phyloP scores from a whole-genome alignment of 2,113 vertebrate genomes.

The Porphyrio hochstetteri region DNA sequence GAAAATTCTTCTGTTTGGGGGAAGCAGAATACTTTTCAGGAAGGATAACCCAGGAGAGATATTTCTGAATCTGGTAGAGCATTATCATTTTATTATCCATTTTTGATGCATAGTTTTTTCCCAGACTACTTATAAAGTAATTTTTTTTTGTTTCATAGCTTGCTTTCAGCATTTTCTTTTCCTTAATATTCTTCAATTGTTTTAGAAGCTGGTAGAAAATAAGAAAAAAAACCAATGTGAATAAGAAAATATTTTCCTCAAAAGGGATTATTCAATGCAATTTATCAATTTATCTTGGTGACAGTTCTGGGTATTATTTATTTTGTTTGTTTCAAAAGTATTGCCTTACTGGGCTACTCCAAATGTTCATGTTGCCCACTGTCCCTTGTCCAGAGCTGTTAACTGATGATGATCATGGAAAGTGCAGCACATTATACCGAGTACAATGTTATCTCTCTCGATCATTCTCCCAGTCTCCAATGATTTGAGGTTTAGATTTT shows the following conservation, averaged over 20 bases:
- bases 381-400: background rate
- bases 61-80: background rate
- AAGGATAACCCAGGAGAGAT: background rate
- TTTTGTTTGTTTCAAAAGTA: background rate
- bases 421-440: background rate
- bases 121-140: background rate
- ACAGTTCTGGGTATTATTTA: background rate
- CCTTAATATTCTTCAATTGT: background rate
- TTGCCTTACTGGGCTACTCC: background rate
- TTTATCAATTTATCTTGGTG: background rate
- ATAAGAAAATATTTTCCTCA: background rate
- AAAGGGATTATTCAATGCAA: background rate
- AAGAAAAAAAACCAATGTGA: background rate
- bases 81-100: background rate
- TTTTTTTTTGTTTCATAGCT: background rate
- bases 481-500: background rate
- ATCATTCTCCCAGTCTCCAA: background rate
- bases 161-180: background rate
- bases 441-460: background rate
- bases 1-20: background rate
- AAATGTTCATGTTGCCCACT: background rate
- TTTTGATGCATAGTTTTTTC: background rate
- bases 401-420: background rate
- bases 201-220: background rate
- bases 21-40: background rate